phyloP scores from a whole-genome alignment of 2,888 invertebrate species.

The Antitype chi region DNA sequence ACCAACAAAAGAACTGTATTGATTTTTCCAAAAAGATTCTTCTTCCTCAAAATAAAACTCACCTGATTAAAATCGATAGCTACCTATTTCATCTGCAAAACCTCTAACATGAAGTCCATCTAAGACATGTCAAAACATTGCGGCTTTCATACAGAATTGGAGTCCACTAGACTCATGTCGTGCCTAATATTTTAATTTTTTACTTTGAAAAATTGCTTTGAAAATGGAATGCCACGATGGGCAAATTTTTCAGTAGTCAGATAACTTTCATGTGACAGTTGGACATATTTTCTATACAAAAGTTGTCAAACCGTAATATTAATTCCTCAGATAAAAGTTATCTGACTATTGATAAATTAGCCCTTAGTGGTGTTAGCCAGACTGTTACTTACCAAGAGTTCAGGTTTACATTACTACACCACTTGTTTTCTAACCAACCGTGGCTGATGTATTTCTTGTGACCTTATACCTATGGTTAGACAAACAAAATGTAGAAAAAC shows the following conservation, averaged over 20 bases:
- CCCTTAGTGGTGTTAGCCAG: not conserved
- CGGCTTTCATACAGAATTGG: not conserved
- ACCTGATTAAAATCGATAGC: conserved; percentile 7
- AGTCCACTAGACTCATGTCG: not conserved
- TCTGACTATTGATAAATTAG: too few relatives aligned
- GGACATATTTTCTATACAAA: too few relatives aligned
- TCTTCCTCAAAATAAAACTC: not conserved
- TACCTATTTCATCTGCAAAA: not conserved
- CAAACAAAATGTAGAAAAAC: conserved; percentile 26
- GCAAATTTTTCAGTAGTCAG: not conserved
- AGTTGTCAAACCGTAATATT: too few relatives aligned
- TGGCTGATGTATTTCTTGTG: not conserved
- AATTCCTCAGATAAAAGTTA: too few relatives aligned
- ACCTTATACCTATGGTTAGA: not conserved
- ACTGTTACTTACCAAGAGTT: not conserved
- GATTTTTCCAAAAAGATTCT: not conserved
- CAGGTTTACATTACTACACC: not conserved
- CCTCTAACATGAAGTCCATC: not conserved
- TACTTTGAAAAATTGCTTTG: too few relatives aligned
- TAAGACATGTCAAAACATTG: not conserved
- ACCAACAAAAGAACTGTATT: not conserved
- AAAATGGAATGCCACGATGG: not conserved
- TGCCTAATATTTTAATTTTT: not conserved
- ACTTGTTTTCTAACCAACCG: conserved; percentile 5
- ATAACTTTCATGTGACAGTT: too few relatives aligned